Evolutionary conservation across 2,113 vertebrate species (phyloP).

Genomic region (Syngnathoides biaculeatus): DNA sequence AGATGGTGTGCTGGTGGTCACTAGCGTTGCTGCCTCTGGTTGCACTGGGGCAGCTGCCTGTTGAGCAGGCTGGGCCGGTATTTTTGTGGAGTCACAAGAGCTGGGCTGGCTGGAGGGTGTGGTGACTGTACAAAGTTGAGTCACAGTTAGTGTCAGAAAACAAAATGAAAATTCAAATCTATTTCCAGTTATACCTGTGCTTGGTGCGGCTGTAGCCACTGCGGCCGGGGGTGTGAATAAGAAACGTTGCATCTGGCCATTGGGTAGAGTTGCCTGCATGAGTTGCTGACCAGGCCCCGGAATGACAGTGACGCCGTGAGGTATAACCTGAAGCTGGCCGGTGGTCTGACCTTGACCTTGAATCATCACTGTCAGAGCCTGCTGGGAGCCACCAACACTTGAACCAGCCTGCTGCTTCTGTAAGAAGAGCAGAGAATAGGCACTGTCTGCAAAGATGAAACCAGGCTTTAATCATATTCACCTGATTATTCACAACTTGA

Average conservation of each 20-base stretch:
- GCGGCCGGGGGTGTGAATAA: conserved; percentile 90
- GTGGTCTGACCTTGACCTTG: conserved; percentile 98
- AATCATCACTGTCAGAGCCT: conserved; percentile 94
- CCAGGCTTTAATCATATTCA: background rate
- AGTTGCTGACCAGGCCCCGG: conserved; percentile 96
- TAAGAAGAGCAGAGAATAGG: background rate
- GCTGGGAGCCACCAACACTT: conserved; percentile 75
- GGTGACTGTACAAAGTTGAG: conserved; percentile 22
- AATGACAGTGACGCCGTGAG: conserved; percentile 92
- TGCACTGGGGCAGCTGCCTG: conserved; percentile 71
- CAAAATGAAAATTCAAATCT: background rate
- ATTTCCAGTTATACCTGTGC: conserved; percentile 40
- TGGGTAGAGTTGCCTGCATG: conserved; percentile 97
- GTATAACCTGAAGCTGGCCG: conserved; percentile 94
- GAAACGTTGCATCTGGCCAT: conserved; percentile 94
- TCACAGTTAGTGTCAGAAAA: background rate
- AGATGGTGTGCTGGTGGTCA: conserved; percentile 58
- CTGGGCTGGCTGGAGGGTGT: conserved; percentile 52
- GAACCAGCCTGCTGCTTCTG: conserved; percentile 65
- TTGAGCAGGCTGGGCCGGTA: conserved; percentile 67
- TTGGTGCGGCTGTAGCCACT: conserved; percentile 54
- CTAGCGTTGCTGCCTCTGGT: conserved; percentile 49
- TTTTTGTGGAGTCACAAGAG: conserved; percentile 59
- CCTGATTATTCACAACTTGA: background rate
- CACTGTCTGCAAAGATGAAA: background rate